Evolutionary conservation across 2,888 invertebrate species (phyloP).

Genomic region (Cerastis leucographa): DNA sequence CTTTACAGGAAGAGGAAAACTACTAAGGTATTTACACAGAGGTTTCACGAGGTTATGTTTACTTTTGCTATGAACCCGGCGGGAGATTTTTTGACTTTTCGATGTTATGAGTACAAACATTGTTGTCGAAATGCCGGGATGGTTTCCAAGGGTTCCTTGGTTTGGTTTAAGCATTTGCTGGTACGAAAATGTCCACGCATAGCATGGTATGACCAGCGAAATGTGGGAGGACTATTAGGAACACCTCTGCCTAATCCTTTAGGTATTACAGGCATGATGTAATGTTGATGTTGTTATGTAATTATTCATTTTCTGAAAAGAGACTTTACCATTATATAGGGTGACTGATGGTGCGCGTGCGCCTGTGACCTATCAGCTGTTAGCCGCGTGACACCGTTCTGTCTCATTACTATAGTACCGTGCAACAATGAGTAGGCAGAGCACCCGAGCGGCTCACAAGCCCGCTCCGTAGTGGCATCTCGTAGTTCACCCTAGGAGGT

Average conservation of each 20-base stretch:
- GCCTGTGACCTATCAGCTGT: no score
- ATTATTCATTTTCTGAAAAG: background rate
- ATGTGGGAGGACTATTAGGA: background rate
- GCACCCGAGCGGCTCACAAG: no score
- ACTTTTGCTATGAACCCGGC: background rate
- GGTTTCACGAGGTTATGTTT: conserved; percentile 13
- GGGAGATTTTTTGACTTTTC: background rate
- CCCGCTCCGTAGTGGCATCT: no score
- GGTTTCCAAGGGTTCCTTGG: background rate
- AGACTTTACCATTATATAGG: background rate
- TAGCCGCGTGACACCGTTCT: no score
- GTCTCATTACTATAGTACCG: no score
- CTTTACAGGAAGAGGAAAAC: conserved; percentile 32
- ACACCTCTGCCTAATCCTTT: background rate
- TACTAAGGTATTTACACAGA: conserved; percentile 22
- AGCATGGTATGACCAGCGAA: background rate
- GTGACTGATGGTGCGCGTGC: no score
- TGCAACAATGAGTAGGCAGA: no score
- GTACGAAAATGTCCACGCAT: background rate
- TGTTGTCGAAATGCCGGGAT: background rate
- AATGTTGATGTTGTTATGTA: background rate
- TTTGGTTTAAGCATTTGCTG: background rate
- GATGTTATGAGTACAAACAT: conserved; percentile 13
- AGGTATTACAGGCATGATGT: background rate
- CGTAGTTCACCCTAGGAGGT: no score